Evolutionary conservation across 2,797 vertebrate genomes (phyloP).

Genomic region (Myotis daubentonii): DNA sequence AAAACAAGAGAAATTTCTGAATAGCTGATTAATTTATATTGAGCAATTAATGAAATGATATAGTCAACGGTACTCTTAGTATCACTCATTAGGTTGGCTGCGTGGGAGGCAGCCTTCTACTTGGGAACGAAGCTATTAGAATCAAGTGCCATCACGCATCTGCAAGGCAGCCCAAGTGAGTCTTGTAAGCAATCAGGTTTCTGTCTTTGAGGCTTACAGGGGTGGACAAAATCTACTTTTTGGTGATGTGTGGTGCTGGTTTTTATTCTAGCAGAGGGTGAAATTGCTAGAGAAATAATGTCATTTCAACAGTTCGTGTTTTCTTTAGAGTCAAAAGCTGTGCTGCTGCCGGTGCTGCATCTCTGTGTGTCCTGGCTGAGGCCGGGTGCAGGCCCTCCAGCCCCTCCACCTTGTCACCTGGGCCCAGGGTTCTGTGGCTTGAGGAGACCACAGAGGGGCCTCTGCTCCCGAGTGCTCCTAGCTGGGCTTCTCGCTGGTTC

Average conservation of each 20-base stretch:
- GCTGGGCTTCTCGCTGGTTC: background rate
- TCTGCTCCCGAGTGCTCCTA: background rate
- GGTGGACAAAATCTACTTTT: slow-evolving; percentile 58
- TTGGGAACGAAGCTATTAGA: slow-evolving; percentile 29
- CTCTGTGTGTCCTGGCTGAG: fast-evolving
- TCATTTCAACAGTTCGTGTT: background rate
- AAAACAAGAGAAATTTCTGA: slow-evolving; percentile 75
- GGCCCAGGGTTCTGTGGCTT: background rate
- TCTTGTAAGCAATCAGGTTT: slow-evolving; percentile 17
- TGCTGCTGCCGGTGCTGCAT: background rate
- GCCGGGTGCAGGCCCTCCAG: too few relatives aligned
- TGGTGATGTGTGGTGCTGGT: background rate
- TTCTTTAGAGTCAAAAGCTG: slow-evolving; percentile 13
- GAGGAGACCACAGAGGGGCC: background rate
- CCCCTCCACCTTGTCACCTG: background rate
- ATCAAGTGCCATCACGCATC: background rate
- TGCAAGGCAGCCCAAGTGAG: slow-evolving; percentile 8
- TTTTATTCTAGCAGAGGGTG: slow-evolving; percentile 51
- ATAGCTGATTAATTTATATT: slow-evolving; percentile 73
- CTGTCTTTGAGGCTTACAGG: slow-evolving; percentile 50
- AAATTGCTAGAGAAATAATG: slow-evolving; percentile 35
- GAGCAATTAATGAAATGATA: slow-evolving; percentile 68
- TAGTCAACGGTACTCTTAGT: slow-evolving; percentile 48
- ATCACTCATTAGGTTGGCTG: slow-evolving; percentile 71
- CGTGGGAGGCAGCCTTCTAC: slow-evolving; percentile 58